Percentiles rank a stretch among this genome's conserved stretches.
Evolutionary conservation across 2,797 vertebrate species (phyloP).

Genomic region (Aeoliscus strigatus): DNA sequence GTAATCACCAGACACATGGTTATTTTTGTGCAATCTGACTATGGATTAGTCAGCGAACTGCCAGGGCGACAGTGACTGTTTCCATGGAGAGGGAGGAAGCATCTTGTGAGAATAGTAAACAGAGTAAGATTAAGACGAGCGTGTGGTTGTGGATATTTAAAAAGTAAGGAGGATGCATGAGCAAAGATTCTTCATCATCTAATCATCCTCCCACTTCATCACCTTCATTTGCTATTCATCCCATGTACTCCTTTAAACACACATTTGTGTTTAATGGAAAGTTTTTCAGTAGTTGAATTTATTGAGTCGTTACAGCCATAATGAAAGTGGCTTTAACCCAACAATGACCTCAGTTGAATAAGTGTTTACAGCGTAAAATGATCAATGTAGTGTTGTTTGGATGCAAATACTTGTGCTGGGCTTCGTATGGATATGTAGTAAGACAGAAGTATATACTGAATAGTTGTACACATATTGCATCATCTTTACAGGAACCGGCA

Average conservation of each 20-base stretch:
- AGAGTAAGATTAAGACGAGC: constrained; percentile 64
- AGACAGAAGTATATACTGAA: no score
- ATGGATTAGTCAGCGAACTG: constrained; percentile 73
- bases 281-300: constrained; percentile 33
- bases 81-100: constrained; percentile 73
- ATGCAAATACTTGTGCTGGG: no score
- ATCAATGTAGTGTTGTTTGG: no score
- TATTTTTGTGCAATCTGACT: constrained; percentile 77
- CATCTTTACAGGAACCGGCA: no score
- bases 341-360: constrained; percentile 43
- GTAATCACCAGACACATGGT: constrained; percentile 71
- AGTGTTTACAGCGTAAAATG: no score
- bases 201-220: constrained; percentile 36
- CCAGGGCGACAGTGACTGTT: constrained; percentile 57
- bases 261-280: constrained; percentile 39
- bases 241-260: constrained; percentile 30
- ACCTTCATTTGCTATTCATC: constrained; percentile 37
- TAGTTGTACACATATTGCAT: no score
- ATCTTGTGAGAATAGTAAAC: constrained; percentile 75
- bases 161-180: no score
- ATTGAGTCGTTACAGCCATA: constrained; percentile 46
- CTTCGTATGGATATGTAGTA: no score
- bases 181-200: no score
- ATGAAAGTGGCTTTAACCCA: constrained; percentile 33
- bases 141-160: no score